Evolutionary conservation across 2,888 invertebrate species (phyloP), one percentile per base, ranked within the genome.

Genomic region (Diarsia rubi): DNA sequence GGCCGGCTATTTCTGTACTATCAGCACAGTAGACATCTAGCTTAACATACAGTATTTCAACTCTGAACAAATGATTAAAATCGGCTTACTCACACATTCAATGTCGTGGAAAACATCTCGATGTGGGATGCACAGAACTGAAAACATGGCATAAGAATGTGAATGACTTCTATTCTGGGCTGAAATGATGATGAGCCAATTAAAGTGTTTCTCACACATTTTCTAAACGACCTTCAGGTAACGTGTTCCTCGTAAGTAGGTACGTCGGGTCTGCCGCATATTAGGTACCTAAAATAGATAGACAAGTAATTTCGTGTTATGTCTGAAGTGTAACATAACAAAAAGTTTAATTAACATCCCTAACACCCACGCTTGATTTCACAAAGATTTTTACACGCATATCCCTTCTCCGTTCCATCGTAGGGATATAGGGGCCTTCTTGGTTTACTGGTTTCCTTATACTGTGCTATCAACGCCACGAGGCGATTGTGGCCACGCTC

Each of bases 1-100:
- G 84, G 81, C 75, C 65, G 80, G 88, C 90, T 92, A 92, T 92
- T 91, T 91, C 75, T 82, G 88, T 86, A 69, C 86, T 90, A 90
- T 90, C 89, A 86, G 80, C 80, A n/a, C 42, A 8, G 14, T n/a
- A 14, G n/a, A n/a, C 3, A 16, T 1, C 1, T 11, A n/a, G 42
- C 12, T n/a, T 19, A 19, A 11, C 31, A 14, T 1, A n/a, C 62
- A 62, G 62, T 62, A 62, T 62, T 62, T 42, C 62, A 62, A 62
- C 42, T 62, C 14, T 1, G 42, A 42, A n/a, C 62, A n/a, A 62
- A 14, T n/a, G 1, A 2, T 37, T n/a, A 2, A 31, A 59, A 37
- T 59, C 59, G 31, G 1, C 12, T 21, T 21, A 37, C 11, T 12
- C 9, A 31, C 21, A 31, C 9, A 14, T 59, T 19, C 21, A 21